Evolutionary conservation across 2,888 invertebrate species (phyloP).

Genomic region (Cenopis cana): DNA sequence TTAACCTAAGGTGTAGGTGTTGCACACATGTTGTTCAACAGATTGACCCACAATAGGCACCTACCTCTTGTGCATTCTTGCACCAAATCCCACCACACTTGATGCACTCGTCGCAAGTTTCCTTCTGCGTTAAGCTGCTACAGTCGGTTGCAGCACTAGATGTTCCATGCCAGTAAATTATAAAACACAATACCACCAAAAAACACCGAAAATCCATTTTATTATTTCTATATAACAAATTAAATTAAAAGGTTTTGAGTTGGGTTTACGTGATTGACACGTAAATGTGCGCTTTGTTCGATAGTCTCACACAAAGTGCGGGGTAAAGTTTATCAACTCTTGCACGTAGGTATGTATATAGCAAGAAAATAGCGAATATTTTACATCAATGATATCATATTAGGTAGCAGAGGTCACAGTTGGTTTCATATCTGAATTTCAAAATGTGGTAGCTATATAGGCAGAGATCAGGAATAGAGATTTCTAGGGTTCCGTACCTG

Average conservation of each 20-base stretch:
- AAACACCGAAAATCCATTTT: not conserved
- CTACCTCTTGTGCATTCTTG: slow-evolving; percentile 1
- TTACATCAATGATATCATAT: slow-evolving; percentile 4
- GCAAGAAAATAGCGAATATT: not conserved
- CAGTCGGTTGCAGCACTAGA: slow-evolving; percentile 1
- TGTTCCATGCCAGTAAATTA: not conserved
- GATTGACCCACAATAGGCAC: not conserved
- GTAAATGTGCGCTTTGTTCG: not conserved
- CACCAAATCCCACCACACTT: slow-evolving; percentile 15
- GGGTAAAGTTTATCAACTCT: not conserved
- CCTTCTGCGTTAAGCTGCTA: not conserved
- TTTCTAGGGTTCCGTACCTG: no score
- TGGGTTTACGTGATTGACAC: not conserved
- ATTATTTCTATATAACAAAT: not conserved
- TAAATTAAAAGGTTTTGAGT: not conserved
- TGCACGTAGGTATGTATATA: not conserved
- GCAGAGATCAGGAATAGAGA: no score
- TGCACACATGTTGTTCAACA: no score
- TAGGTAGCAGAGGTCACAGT: not conserved
- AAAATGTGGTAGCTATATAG: not conserved
- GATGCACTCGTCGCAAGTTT: slow-evolving; percentile 15
- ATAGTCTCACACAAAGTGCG: not conserved
- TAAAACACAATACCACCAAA: not conserved
- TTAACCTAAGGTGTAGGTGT: no score
- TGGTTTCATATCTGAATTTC: not conserved